Percentiles rank a stretch among this genome's conserved stretches.
Conservation (phyloP, 2,797 vertebrate genomes). For the Strix occidentalis region DNA sequence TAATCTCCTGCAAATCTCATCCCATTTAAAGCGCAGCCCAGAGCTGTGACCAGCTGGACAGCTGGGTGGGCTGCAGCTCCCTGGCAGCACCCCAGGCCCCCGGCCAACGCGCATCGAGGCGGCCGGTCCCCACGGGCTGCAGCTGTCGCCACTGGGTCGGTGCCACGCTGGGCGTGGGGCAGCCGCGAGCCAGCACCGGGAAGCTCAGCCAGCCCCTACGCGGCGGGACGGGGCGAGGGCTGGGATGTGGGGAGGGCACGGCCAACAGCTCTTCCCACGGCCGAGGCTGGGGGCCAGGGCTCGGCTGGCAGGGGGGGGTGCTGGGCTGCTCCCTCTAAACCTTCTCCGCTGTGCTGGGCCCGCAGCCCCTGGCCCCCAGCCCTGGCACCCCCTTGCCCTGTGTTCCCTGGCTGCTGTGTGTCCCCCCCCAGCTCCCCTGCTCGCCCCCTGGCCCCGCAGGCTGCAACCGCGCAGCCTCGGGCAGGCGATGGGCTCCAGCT, state of each 20-base stretch:
- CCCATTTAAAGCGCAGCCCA: not conserved
- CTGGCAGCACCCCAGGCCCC: not conserved
- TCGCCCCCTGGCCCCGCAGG: accelerated
- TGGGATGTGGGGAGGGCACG: not conserved
- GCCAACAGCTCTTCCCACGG: not conserved
- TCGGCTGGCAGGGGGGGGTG: not conserved
- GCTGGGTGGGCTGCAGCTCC: not conserved
- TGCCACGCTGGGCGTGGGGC: not conserved
- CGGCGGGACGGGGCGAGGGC: no score
- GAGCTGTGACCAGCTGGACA: not conserved
- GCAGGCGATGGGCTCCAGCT: not conserved
- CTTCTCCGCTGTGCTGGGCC: not conserved
- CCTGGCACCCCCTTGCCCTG: not conserved
- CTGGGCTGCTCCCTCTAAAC: not conserved
- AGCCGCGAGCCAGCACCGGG: no score
- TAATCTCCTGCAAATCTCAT: not conserved
- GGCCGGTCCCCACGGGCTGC: not conserved
- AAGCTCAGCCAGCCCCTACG: no score
- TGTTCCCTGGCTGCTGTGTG: not conserved
- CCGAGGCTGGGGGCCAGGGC: not conserved
- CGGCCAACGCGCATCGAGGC: not conserved
- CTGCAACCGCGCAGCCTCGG: not conserved
- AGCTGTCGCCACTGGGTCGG: not conserved
- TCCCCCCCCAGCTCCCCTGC: not conserved
- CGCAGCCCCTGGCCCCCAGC: not conserved